Base-by-base conservation (phyloP, 1,140 invertebrate genomes). In the Drosophila parvula region DNA sequence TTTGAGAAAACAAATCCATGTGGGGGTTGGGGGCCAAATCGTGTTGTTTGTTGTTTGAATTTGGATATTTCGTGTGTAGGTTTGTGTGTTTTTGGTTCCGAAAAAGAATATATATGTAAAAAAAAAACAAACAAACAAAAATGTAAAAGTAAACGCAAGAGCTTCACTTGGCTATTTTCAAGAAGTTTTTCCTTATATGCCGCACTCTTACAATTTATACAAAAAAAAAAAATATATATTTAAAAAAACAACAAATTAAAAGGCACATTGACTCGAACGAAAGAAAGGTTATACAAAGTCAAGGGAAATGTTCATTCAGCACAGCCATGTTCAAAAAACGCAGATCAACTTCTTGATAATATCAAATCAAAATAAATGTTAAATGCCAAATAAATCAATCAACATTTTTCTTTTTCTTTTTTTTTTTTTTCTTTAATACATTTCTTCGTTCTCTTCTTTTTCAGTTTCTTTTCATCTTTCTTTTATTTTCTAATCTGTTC, bases 301-400 rank as follows among this genome's bases (percentile, higher is more conserved):
- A 58, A 45, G 45, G 65, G 67, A 58, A 69, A 65, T 44, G 65
- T 79, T 80, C 51, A 62, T 69, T 78, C 75, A 94, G 93, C 93
- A 95, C 94, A 95, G 95, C 94, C 95, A 95, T 95, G 94, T 95
- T 95, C 95, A 95, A 96, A 94, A 96, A 96, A 96, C 95, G 95
- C 96, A 96, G 95, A 96, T 96, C 96, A 96, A 96, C 96, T 96
- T 96, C 96, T 96, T 96, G 95, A 67, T 69, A 78, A 70, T 71
- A 51, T 74, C 69, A 86, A 85, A 80, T 61, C 36, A 77, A 81
- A 63, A 45, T 70, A 83, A 63, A 61, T 68, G 55, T 62, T 53
- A 74, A 79, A 79, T 53, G 50, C 32, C 36, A 53, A 53, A 53
- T 51, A 64, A 70, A 65, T 67, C 51, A 69, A 78, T 65, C 53